These are phyloP conservation scores for Heliothis virescens DNA, from an alignment of 1,140 invertebrate genomes.

Conservation along the genomic window DNA sequence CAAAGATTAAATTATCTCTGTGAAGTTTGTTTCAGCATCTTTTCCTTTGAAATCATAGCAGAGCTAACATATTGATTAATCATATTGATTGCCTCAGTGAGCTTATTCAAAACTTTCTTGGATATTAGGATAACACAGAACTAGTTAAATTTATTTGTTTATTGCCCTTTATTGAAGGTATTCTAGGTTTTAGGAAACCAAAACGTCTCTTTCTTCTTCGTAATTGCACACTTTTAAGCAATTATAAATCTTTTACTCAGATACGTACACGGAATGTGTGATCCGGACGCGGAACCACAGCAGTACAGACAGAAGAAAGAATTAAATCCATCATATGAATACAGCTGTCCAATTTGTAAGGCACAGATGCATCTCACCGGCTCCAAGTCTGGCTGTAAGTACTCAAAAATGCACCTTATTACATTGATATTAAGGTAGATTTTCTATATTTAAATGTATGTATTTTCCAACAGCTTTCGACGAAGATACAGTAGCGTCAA, in stretches of 20 bases:
- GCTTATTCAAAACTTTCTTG: no score
- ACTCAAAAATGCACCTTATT: not conserved
- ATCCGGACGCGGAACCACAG: constrained; percentile 93
- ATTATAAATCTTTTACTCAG: constrained; percentile 80
- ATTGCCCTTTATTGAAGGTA: no score
- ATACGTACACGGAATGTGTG: constrained; percentile 97
- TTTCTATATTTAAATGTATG: not conserved
- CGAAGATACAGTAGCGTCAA: constrained; percentile 88
- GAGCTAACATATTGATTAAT: no score
- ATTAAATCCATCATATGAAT: constrained; percentile 94
- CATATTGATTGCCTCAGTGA: no score
- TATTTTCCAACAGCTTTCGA: constrained; percentile 85
- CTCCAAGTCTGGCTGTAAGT: constrained; percentile 89
- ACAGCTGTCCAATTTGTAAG: constrained; percentile 95
- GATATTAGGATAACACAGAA: no score
- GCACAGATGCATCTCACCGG: constrained; percentile 85
- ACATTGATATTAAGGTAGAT: no score
- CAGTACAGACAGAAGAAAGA: constrained; percentile 93
- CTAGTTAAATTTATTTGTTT: no score
- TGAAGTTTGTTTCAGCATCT: no score
- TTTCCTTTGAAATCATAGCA: no score
- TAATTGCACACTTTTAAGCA: not conserved
- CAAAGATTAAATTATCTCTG: no score
- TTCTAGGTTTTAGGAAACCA: no score
- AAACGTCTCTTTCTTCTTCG: no score